Conservation (phyloP, 2,888 invertebrate species). For the Antheraea yamamai region DNA sequence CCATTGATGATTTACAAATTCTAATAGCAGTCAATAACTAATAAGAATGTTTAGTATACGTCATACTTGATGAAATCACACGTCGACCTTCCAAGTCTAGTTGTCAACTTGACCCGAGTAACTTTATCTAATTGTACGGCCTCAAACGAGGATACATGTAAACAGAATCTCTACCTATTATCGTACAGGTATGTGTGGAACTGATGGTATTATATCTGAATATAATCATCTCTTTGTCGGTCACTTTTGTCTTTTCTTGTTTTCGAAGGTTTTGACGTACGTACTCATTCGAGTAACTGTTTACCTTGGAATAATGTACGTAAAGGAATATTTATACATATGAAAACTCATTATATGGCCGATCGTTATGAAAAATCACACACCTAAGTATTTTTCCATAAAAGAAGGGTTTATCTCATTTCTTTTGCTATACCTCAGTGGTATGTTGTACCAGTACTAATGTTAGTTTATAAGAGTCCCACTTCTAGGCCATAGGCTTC, state of each 20-base stretch:
- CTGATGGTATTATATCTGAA: not conserved
- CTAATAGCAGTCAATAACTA: not conserved
- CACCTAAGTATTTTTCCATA: too few relatives aligned
- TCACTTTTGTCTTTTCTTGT: not conserved
- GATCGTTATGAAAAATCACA: too few relatives aligned
- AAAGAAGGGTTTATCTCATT: too few relatives aligned
- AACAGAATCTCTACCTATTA: not conserved
- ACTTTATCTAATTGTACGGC: slow-evolving; percentile 7
- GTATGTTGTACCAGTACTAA: too few relatives aligned
- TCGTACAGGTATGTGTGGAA: not conserved
- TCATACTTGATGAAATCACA: not conserved
- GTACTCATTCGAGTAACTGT: not conserved
- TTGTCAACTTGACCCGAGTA: not conserved
- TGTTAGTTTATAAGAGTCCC: too few relatives aligned
- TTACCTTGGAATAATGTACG: not conserved
- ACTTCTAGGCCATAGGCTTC: too few relatives aligned
- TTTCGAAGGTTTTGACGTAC: not conserved
- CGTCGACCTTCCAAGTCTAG: not conserved
- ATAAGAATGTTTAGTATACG: not conserved
- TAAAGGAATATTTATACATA: not conserved
- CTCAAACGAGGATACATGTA: slow-evolving; percentile 9
- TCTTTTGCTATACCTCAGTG: too few relatives aligned
- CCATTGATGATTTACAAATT: not conserved
- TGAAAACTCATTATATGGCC: not conserved
- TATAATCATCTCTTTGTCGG: not conserved